Evolutionary conservation across 2,888 invertebrate genomes (phyloP), one percentile per base, ranked within the genome.

Genomic region (Chymomyza fuscimana): DNA sequence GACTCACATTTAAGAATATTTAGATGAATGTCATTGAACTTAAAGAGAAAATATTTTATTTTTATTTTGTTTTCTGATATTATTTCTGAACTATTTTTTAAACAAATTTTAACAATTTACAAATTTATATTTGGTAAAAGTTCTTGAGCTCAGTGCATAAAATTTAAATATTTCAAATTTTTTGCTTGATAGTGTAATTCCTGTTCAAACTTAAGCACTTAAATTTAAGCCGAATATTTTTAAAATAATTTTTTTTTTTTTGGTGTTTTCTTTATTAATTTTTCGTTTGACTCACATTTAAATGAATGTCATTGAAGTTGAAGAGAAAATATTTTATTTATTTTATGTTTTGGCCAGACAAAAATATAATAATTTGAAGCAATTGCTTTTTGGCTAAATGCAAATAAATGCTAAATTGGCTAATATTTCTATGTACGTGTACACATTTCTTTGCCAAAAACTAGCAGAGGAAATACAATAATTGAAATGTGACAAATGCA

Each of bases 1-100:
- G 6, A 7, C 25, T 3, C 9, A 16, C 25, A 63, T 65, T 58
- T 69, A n/a, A n/a, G n/a, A n/a, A n/a, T n/a, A n/a, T n/a, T n/a
- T n/a, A n/a, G n/a, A 63, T 50, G 62, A 63, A 56, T 67, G 67
- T 70, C 61, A 74, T 71, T 73, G 63, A 54, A 40, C 63, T n/a
- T 60, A 54, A 68, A 69, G 66, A 61, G 6, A 40, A 7, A 9
- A 46, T 61, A 40, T 29, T 52, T 7, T 15, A 2, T 51, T 51
- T 51, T 15, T 29, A 29, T 29, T 29, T 29, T 29, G 29, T 29
- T 29, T 3, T 29, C 4, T 29, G 29, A 4, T 5, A 29, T 5
- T 29, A 29, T 5, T 29, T 29, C 4, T 4, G 29, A 29, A 5
- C 29, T 29, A 4, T 5, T 29, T 29, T 3, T 29, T n/a, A n/a